Percentiles rank a stretch among this genome's conserved stretches.
Evolutionary conservation across 2,113 vertebrate species (phyloP).

Genomic region (Antechinus stuartii): DNA sequence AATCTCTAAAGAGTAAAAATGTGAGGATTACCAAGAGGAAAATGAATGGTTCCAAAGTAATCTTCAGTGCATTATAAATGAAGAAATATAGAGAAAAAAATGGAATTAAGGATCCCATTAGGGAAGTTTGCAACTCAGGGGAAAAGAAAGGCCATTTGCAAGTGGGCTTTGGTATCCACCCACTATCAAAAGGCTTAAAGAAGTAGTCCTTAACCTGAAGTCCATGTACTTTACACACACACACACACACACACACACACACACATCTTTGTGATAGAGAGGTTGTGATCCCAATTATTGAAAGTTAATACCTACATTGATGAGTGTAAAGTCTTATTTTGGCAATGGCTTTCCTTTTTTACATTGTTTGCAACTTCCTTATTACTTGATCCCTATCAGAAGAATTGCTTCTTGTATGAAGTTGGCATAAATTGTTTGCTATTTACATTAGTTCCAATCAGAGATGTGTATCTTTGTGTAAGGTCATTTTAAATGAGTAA

Average conservation of each 20-base stretch:
- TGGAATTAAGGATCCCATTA: background rate
- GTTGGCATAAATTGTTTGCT: background rate
- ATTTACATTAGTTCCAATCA: background rate
- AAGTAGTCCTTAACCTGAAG: background rate
- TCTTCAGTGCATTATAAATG: background rate
- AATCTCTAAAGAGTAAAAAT: background rate
- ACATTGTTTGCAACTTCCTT: background rate
- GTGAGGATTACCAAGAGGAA: background rate
- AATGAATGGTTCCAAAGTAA: background rate
- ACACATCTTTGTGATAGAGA: no score
- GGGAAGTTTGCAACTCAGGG: background rate
- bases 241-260: no score
- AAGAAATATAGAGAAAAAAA: background rate
- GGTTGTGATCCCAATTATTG: background rate
- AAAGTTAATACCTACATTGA: background rate
- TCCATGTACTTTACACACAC: no score
- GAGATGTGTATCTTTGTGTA: background rate
- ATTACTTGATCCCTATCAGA: background rate
- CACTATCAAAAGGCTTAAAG: background rate
- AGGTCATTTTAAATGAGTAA: constrained; percentile 16
- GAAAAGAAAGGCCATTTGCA: background rate
- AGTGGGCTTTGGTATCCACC: no score
- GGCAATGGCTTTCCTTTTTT: background rate
- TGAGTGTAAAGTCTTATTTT: background rate
- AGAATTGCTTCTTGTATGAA: background rate